These are phyloP conservation scores for Mus pahari DNA, from an alignment of 2,113 vertebrate genomes.

Conservation along the genomic window DNA sequence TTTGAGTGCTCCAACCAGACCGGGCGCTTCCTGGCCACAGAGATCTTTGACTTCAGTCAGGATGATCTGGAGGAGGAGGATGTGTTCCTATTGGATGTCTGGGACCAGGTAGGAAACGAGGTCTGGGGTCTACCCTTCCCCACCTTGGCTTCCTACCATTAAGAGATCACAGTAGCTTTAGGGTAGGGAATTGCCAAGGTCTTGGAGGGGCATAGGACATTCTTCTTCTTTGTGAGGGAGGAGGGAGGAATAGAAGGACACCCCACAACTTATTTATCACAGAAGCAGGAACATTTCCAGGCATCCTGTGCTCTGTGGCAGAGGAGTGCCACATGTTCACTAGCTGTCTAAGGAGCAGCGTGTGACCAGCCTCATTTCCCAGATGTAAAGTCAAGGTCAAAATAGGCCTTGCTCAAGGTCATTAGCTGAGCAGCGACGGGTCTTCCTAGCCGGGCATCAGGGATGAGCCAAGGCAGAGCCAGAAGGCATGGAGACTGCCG, in stretches of 20 bases:
- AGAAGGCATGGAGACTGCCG: not conserved
- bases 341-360: not conserved
- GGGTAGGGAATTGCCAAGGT: not conserved
- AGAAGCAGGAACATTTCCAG: not conserved
- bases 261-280: not conserved
- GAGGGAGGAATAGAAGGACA: not conserved
- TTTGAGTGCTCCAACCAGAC: slow-evolving; percentile 94
- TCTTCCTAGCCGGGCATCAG: not conserved
- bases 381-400: not conserved
- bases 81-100: slow-evolving; percentile 91
- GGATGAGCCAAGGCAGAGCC: not conserved
- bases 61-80: slow-evolving; percentile 92
- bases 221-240: not conserved
- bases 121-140: no score
- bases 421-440: not conserved
- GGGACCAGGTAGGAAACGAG: slow-evolving; percentile 89
- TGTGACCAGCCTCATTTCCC: not conserved
- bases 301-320: not conserved
- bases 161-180: not conserved
- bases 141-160: not conserved
- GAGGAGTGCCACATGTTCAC: not conserved
- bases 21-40: slow-evolving; percentile 90
- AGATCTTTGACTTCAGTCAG: slow-evolving; percentile 91
- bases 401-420: not conserved
- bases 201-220: not conserved